These are phyloP conservation scores for Thymelicus sylvestris DNA, from an alignment of 2,888 invertebrate species.

Conservation along the genomic window DNA sequence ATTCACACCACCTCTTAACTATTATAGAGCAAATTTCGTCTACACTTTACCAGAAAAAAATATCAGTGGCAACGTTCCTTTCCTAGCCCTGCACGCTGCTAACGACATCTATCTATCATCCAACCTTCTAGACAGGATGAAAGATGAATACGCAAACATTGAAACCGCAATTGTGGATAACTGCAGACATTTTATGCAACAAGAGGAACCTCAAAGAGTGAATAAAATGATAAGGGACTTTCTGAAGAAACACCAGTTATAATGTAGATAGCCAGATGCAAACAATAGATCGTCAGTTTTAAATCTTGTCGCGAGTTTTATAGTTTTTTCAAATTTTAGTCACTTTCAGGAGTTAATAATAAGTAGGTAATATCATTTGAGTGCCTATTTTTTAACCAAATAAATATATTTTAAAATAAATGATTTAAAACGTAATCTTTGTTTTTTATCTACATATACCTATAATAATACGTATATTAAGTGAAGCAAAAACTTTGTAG, in stretches of 20 bases:
- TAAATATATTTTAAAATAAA: too few species aligned
- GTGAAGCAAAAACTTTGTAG: too few species aligned
- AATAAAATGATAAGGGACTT: constrained; percentile 80
- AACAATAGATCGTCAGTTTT: too few species aligned
- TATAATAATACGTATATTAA: too few species aligned
- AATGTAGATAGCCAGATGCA: background rate
- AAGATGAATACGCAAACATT: constrained; percentile 68
- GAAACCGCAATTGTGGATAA: constrained; percentile 71
- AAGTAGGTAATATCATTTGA: too few species aligned
- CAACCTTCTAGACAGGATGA: constrained; percentile 59
- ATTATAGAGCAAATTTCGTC: constrained; percentile 80
- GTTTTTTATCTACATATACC: too few species aligned
- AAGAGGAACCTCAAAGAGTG: constrained; percentile 80
- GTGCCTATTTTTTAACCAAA: too few species aligned
- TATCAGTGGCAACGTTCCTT: constrained; percentile 65
- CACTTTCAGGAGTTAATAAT: too few species aligned
- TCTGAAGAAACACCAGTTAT: constrained; percentile 61
- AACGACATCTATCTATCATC: constrained; percentile 69
- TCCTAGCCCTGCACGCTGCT: constrained; percentile 73
- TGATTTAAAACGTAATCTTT: too few species aligned
- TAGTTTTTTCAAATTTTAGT: too few species aligned
- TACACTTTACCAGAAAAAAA: constrained; percentile 54
- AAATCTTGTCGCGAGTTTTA: too few species aligned
- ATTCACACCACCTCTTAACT: constrained; percentile 82
- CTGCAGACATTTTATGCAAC: constrained; percentile 82